Base-by-base conservation (phyloP, 1,140 invertebrate species). In the Sarcophaga bullata region DNA sequence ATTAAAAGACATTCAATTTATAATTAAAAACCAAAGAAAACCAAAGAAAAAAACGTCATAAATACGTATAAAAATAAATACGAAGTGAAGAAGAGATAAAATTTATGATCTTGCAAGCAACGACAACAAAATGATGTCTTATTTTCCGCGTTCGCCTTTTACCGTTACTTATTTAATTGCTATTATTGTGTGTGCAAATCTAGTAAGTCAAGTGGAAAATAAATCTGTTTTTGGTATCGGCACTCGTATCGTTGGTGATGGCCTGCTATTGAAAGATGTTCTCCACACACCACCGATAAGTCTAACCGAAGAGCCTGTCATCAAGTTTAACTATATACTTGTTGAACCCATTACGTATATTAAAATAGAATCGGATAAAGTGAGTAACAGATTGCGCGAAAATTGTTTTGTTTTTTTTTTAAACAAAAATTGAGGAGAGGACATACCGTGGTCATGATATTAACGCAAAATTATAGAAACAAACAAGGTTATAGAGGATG, bases 191-290 rank as follows among this genome's bases (percentile, higher is more conserved):
- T 81, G n/a, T 81, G 17, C 80, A 68, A 68, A 68, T 68, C n/a
- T 78, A 5, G 15, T 17, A 4, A 8, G 5, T 78, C 75, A 50
- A 49, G 78, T 84, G n/a, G 82, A 84, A 75, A 83, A 83, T 11
- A 85, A 84, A 75, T 82, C 84, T 0, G 83, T 81, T 13, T 88
- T 86, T 49, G 86, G 86, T 19, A 86, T 86, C 13, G 88, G 88
- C 5, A 9, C 81, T 1, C 85, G 88, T 25, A 80, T 85, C 4
- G 25, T 75, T 1, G 86, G 86, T 0, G 88, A 89, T 85, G 84
- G 86, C 54, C 82, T 89, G 80, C 80, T 89, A 72, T 58, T 89
- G 13, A 88, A 87, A 85, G 88, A 89, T 85, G 82, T 86, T 62
- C 84, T 81, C 9, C 84, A 86, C 73, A 85, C 87, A 10, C 86